phyloP scores from a whole-genome alignment of 2,113 vertebrate genomes.

The Boleophthalmus pectinirostris region DNA sequence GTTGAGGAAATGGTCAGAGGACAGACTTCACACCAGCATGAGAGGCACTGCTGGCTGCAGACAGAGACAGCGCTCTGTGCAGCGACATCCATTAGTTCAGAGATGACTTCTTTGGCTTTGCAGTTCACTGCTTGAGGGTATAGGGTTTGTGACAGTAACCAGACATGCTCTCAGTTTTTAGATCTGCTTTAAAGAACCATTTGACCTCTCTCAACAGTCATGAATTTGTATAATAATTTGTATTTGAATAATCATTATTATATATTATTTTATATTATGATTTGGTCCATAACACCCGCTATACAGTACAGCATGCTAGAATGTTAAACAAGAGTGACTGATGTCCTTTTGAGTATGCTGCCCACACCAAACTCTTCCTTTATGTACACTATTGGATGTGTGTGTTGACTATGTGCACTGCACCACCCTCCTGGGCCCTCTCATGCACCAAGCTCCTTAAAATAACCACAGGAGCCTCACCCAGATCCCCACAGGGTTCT shows the following conservation, averaged over 20 bases:
- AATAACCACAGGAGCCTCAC: conserved; percentile 27
- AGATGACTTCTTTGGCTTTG: conserved; percentile 78
- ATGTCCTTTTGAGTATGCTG: conserved; percentile 80
- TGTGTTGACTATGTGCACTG: conserved; percentile 52
- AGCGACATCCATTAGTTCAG: conserved; percentile 73
- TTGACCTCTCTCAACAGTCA: conserved; percentile 15
- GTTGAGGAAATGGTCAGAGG: conserved; percentile 68
- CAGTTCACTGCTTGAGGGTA: conserved; percentile 58
- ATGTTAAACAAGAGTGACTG: conserved; percentile 70
- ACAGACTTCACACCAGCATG: conserved; percentile 58
- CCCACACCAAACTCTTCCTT: conserved; percentile 60
- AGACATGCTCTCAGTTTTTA: conserved; percentile 26
- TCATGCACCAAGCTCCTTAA: conserved; percentile 42
- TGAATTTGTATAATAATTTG: no score
- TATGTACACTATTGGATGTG: conserved; percentile 60
- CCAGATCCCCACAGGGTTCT: conserved; percentile 39
- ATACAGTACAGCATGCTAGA: conserved; percentile 82
- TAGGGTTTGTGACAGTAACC: conserved; percentile 27
- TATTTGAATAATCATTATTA: no score
- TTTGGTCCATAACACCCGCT: conserved; percentile 58
- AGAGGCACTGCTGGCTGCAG: conserved; percentile 70
- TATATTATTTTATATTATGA: conserved; percentile 16
- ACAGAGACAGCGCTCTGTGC: conserved; percentile 73
- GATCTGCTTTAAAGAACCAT: conserved; percentile 41
- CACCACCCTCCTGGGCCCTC: conserved; percentile 50